phyloP scores from a whole-genome alignment of 2,797 vertebrate species.

The Sebastes taczanowskii region DNA sequence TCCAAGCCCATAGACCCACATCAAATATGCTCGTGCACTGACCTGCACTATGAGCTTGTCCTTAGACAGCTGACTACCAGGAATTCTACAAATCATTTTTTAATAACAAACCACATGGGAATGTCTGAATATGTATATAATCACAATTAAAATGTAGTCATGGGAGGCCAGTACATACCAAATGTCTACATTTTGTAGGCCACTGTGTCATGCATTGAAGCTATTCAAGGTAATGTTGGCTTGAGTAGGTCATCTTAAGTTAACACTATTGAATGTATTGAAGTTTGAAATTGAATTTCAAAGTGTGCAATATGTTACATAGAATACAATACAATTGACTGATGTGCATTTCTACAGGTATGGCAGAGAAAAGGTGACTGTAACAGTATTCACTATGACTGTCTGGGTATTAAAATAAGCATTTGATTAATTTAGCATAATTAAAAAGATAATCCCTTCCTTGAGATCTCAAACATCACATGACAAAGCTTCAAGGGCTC shows the following conservation, averaged over 20 bases:
- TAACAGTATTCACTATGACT: background rate
- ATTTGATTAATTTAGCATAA: background rate
- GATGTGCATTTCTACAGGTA: background rate
- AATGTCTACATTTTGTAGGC: constrained; percentile 57
- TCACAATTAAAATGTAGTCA: constrained; percentile 65
- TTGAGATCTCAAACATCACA: constrained; percentile 87
- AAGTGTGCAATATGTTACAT: background rate
- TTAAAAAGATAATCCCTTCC: constrained; percentile 68
- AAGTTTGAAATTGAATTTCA: background rate
- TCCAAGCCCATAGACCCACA: constrained; percentile 72
- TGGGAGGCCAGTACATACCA: constrained; percentile 62
- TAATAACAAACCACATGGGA: constrained; percentile 61
- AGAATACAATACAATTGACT: background rate
- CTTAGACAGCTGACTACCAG: constrained; percentile 67
- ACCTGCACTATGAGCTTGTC: constrained; percentile 57
- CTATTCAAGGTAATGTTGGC: background rate
- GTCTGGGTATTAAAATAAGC: background rate
- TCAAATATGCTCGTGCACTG: constrained; percentile 67
- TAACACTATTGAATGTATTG: background rate
- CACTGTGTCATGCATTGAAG: constrained; percentile 32
- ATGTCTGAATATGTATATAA: constrained; percentile 57
- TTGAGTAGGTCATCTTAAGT: background rate
- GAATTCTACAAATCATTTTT: constrained; percentile 66
- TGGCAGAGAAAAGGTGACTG: background rate
- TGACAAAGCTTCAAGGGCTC: constrained; percentile 89